phyloP scores from a whole-genome alignment of 2,888 invertebrate species.

The Sclerodermus sp. region DNA sequence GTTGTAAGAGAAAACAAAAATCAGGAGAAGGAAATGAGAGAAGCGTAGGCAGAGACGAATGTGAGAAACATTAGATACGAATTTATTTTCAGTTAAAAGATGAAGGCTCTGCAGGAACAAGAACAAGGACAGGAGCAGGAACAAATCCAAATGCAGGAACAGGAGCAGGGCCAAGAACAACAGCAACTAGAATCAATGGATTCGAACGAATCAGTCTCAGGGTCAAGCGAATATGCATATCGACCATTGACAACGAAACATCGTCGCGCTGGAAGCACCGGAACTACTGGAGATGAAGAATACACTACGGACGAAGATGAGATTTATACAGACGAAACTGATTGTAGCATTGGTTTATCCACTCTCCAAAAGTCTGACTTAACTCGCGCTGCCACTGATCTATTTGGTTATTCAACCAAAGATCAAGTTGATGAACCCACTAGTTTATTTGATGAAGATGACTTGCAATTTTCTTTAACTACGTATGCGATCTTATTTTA shows the following conservation, averaged over 20 bases:
- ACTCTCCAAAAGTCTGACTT: conserved; percentile 47
- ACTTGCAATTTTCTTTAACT: conserved; percentile 10
- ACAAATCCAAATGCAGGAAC: too few relatives aligned
- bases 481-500: not conserved
- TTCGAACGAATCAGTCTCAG: conserved; percentile 42
- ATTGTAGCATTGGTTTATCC: conserved; percentile 29
- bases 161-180: conserved; percentile 28
- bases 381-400: conserved; percentile 48
- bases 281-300: conserved; percentile 62
- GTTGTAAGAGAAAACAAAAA: too few relatives aligned
- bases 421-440: conserved; percentile 54
- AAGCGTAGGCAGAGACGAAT: too few relatives aligned
- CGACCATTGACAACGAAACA: conserved; percentile 51
- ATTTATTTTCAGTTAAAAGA: too few relatives aligned
- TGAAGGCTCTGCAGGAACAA: too few relatives aligned
- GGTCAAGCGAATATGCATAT: conserved; percentile 46
- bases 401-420: conserved; percentile 44
- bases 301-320: conserved; percentile 62
- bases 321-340: conserved; percentile 57
- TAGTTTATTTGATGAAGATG: conserved; percentile 56
- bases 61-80: too few relatives aligned
- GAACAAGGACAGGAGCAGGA: conserved; percentile 24
- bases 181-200: conserved; percentile 46
- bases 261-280: conserved; percentile 57
- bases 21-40: too few relatives aligned